phyloP scores from a whole-genome alignment of 1,140 invertebrate genomes.

The Streblospio benedicti region DNA sequence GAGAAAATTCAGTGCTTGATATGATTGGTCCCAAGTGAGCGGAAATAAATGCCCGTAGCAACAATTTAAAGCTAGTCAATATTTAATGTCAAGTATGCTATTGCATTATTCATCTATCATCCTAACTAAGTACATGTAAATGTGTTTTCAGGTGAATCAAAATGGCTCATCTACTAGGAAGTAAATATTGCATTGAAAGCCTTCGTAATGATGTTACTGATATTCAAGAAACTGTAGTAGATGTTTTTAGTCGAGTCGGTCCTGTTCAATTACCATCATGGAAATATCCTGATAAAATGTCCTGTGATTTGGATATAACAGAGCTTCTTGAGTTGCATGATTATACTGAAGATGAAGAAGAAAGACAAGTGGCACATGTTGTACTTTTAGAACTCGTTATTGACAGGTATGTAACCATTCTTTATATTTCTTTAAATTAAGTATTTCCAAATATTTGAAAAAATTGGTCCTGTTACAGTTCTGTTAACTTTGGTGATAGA shows the following conservation, averaged over 20 bases:
- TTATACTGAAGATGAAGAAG: conserved; percentile 34
- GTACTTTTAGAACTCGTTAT: conserved; percentile 44
- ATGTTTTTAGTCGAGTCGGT: conserved; percentile 35
- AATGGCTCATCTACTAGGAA: conserved; percentile 42
- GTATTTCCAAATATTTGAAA: no score
- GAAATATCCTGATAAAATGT: conserved; percentile 43
- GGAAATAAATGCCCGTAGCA: no score
- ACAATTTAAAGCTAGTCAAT: no score
- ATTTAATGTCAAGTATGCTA: no score
- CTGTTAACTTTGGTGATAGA: no score
- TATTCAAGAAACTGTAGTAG: conserved; percentile 35
- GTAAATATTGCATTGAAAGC: conserved; percentile 37
- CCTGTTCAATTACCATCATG: conserved; percentile 37
- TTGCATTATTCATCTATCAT: no score
- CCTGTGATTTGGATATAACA: conserved; percentile 38
- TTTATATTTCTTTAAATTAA: not conserved
- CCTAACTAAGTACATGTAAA: no score
- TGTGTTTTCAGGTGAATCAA: no score
- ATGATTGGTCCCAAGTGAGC: no score
- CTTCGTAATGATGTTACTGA: conserved; percentile 38
- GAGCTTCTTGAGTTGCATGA: conserved; percentile 39
- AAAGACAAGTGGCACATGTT: conserved; percentile 42
- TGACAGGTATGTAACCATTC: conserved; percentile 34
- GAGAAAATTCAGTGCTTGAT: no score
- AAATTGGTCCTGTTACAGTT: no score